A percentile compares a stretch with the other conserved stretches of the same genome.
These are phyloP conservation scores for Channallabes apus DNA, from an alignment of 2,797 vertebrate genomes.

Conservation along the genomic window DNA sequence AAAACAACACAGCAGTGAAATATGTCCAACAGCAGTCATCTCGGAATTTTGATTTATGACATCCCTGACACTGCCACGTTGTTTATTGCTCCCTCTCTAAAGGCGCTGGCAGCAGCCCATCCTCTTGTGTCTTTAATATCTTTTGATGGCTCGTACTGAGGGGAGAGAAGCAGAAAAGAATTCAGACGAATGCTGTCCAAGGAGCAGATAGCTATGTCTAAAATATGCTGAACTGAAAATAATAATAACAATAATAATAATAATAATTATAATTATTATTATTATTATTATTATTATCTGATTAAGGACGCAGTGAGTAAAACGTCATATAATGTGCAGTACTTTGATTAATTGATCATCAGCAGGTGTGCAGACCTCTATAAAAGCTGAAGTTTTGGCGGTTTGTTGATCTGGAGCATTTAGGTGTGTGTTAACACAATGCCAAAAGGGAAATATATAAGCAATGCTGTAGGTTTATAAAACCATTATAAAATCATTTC, in stretches of 20 bases:
- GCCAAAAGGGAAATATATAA: too few relatives aligned
- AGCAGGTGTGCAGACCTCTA: too few relatives aligned
- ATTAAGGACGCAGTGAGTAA: not conserved
- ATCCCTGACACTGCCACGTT: constrained; percentile 60
- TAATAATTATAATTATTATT: too few relatives aligned
- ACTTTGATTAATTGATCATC: too few relatives aligned
- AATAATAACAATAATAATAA: constrained; percentile 17
- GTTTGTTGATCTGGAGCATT: too few relatives aligned
- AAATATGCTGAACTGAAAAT: constrained; percentile 36
- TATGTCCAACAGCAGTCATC: constrained; percentile 59
- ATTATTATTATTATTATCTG: too few relatives aligned
- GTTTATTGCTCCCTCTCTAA: constrained; percentile 62
- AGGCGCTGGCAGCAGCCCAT: constrained; percentile 47
- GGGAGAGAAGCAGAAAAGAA: constrained; percentile 50
- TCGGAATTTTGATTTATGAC: constrained; percentile 63
- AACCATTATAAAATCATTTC: too few relatives aligned
- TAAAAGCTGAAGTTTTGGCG: too few relatives aligned
- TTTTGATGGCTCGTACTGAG: constrained; percentile 58
- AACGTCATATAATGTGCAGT: too few relatives aligned
- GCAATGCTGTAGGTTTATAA: too few relatives aligned
- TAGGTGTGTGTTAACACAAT: too few relatives aligned
- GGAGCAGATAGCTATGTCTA: constrained; percentile 55
- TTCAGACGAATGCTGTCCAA: constrained; percentile 48
- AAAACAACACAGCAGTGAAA: constrained; percentile 45
- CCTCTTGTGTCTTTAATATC: constrained; percentile 61